These are phyloP conservation scores for Lottia scabra DNA, from an alignment of 2,888 invertebrate species.

Conservation along the genomic window DNA sequence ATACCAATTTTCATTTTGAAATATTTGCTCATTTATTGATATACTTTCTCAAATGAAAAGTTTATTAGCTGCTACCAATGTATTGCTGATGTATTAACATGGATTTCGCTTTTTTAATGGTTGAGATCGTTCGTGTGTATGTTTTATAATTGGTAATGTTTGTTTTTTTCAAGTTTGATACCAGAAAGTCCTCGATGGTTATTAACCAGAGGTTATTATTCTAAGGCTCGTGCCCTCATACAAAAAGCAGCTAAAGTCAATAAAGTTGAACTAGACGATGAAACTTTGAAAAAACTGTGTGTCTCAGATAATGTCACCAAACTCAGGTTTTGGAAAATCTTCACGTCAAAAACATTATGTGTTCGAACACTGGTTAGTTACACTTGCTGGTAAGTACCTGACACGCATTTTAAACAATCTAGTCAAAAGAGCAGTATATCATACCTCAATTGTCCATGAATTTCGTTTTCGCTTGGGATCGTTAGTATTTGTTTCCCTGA, in stretches of 20 bases:
- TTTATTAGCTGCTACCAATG: no score
- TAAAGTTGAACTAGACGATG: background rate
- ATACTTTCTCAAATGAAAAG: no score
- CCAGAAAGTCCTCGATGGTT: constrained; percentile 2
- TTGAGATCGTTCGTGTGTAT: no score
- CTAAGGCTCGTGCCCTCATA: background rate
- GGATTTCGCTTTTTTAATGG: no score
- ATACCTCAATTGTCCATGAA: no score
- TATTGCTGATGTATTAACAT: no score
- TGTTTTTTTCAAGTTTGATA: background rate
- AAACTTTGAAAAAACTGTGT: background rate
- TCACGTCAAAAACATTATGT: background rate
- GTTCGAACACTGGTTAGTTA: background rate
- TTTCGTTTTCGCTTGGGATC: no score
- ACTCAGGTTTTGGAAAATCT: background rate
- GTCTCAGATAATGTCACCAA: background rate
- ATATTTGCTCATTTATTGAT: no score
- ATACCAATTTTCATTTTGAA: no score
- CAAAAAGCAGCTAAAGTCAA: background rate
- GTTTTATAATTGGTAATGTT: background rate
- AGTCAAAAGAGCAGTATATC: no score
- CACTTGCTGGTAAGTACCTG: background rate
- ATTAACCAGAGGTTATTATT: background rate
- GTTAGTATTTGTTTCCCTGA: no score
- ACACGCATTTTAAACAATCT: no score